Evolutionary conservation across 2,113 vertebrate species (phyloP).

Genomic region (Pollachius pollachius): DNA sequence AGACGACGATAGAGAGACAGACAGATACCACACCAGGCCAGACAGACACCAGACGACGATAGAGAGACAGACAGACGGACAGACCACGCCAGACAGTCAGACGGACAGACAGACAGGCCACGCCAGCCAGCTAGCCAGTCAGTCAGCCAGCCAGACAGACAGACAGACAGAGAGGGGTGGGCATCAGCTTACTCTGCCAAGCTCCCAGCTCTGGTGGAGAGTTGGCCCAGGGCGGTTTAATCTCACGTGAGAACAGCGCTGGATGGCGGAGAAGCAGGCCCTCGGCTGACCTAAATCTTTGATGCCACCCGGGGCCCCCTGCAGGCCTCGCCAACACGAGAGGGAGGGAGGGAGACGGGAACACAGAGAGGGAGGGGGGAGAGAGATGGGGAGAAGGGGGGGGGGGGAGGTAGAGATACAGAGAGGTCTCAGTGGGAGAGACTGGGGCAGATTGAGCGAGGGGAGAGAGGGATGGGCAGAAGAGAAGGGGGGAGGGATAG

Average conservation of each 20-base stretch:
- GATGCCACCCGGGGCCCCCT: constrained; percentile 42
- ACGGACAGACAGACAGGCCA: not conserved
- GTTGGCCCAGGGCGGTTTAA: constrained; percentile 32
- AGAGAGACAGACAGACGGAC: not conserved
- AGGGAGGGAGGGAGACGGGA: not conserved
- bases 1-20: not conserved
- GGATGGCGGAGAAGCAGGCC: constrained; percentile 38
- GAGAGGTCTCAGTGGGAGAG: not conserved
- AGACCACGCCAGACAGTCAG: not conserved
- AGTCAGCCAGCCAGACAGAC: not conserved
- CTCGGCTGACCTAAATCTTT: constrained; percentile 60
- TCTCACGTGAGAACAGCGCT: constrained; percentile 37
- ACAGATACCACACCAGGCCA: too few relatives aligned
- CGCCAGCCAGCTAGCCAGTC: not conserved
- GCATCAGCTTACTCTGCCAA: not conserved
- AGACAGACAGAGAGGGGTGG: not conserved
- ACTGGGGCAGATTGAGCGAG: not conserved
- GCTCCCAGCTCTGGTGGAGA: constrained; percentile 13
- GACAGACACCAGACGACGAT: not conserved
- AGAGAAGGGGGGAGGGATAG: not conserved
- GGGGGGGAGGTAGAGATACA: not conserved
- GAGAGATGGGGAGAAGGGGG: not conserved
- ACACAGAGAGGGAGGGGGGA: not conserved
- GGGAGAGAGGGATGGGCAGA: not conserved
- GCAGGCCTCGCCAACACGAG: constrained; percentile 30